A percentile compares a stretch with the other conserved stretches of the same genome.
Conservation (phyloP, 2,797 vertebrate species). For the Sparus aurata region DNA sequence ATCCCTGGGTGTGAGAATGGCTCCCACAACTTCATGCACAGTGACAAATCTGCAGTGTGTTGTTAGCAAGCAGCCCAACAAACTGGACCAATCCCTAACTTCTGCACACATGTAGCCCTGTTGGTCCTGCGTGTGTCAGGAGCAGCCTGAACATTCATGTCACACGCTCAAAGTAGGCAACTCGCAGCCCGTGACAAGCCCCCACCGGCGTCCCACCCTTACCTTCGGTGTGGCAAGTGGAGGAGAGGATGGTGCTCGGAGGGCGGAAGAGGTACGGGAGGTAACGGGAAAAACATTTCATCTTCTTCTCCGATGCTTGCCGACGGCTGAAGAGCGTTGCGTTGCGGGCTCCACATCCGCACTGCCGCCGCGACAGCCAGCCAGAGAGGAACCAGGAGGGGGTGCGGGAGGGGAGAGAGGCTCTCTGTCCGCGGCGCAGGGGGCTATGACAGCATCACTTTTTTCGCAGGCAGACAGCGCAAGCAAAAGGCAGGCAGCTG, state of each 20-base stretch:
- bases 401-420: conserved; percentile 59
- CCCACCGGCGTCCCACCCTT: conserved; percentile 76
- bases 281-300: conserved; percentile 98
- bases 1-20: conserved; percentile 33
- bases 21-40: conserved; percentile 64
- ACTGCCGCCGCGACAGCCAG: conserved; percentile 78
- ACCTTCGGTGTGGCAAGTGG: conserved; percentile 98
- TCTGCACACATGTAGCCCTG: conserved; percentile 53
- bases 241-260: conserved; percentile 94
- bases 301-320: conserved; percentile 87
- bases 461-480: conserved; percentile 39
- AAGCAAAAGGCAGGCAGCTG: conserved; percentile 39
- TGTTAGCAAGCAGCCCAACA: conserved; percentile 11
- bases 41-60: conserved; percentile 49
- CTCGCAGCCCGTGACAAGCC: conserved; percentile 61
- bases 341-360: conserved; percentile 85
- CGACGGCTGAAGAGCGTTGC: conserved; percentile 74
- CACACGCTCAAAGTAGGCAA: conserved; percentile 74
- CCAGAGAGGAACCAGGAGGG: conserved; percentile 46
- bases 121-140: conserved; percentile 17
- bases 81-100: conserved; percentile 58
- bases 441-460: conserved; percentile 85
- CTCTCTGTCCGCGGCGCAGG: conserved; percentile 74
- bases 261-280: conserved; percentile 96
- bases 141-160: conserved; percentile 53